phyloP scores from a whole-genome alignment of 2,888 invertebrate genomes.

The Rutpela maculata region DNA sequence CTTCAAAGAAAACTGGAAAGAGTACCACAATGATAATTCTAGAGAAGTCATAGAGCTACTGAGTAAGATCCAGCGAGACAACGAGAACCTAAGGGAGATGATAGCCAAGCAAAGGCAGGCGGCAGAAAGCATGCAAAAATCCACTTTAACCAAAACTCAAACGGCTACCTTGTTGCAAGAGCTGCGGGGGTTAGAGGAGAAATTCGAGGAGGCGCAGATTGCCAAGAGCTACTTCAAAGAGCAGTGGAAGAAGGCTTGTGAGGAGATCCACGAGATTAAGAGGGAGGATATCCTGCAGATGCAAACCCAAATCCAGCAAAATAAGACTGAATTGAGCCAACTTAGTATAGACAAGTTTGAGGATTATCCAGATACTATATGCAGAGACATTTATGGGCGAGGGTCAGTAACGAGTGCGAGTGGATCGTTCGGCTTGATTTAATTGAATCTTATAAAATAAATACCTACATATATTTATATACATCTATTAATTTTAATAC shows the following conservation, averaged over 20 bases:
- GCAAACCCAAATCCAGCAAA: conserved; percentile 75
- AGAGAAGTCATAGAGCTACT: conserved; percentile 67
- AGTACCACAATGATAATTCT: conserved; percentile 63
- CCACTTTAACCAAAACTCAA: conserved; percentile 80
- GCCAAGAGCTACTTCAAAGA: conserved; percentile 86
- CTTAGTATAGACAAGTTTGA: conserved; percentile 55
- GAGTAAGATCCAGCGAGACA: conserved; percentile 68
- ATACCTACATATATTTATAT: background rate
- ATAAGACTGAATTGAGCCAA: conserved; percentile 68
- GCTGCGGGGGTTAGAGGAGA: conserved; percentile 80
- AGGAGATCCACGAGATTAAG: conserved; percentile 81
- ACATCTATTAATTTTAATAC: background rate
- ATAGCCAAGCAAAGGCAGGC: conserved; percentile 66
- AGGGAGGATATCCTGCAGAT: conserved; percentile 76
- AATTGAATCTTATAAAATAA: background rate
- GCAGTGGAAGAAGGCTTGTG: conserved; percentile 83
- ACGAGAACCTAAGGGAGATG: conserved; percentile 66
- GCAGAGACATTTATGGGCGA: conserved; percentile 2
- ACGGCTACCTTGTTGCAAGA: conserved; percentile 81
- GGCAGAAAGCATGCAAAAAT: conserved; percentile 75
- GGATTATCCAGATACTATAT: background rate
- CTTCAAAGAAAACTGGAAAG: conserved; percentile 65
- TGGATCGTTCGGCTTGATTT: conserved; percentile 19
- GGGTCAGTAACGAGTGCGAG: conserved; percentile 16
- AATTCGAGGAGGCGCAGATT: conserved; percentile 79